Evolutionary conservation across 2,113 vertebrate genomes (phyloP), one percentile per base, ranked within the genome.

Genomic region (Eleginops maclovinus): DNA sequence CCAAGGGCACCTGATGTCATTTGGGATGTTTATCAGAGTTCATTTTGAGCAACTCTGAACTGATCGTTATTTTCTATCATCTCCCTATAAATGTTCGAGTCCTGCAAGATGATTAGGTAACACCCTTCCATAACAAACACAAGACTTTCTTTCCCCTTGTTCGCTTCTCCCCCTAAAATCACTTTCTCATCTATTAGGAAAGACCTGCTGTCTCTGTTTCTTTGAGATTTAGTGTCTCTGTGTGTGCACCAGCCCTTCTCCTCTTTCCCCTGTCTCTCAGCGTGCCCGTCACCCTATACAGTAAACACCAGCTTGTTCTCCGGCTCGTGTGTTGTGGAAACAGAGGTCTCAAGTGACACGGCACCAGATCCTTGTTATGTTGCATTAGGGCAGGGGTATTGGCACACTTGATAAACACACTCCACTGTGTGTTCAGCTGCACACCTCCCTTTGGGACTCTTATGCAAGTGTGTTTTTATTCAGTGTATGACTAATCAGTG

Each of bases 301-400:
- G 77, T 71, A 78, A 83, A 16, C 64, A 77, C 55, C 67, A 66
- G 77, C 75, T 19, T 4, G 60, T 65, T 63, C 51, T 15, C 24
- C 56, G 68, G n/a, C 50, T 49, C 14, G 11, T 44, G 40, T 79
- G 78, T 63, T 79, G 47, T 90, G 83, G 82, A 88, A 91, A 88
- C 83, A 3, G 10, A 49, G n/a, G 40, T 85, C 85, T 87, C 83
- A 8, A 74, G 61, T 90, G 79, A 64, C 61, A 24, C 22, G 17
- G 54, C 3, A 16, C 63, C 24, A 16, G 36, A 36, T 86, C 56
- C 72, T 58, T 79, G 54, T 72, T 72, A n/a, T 77, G 60, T 44
- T 49, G 40, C 22, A 56, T 75, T 79, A 56, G 59, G 21, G 11
- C 53, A 51, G 47, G 11, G 63, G 63, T 61, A 75, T 40, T 54